Evolutionary conservation across 2,797 vertebrate species (phyloP), one percentile per base, ranked within the genome.

Genomic region (Chelon labrosus): DNA sequence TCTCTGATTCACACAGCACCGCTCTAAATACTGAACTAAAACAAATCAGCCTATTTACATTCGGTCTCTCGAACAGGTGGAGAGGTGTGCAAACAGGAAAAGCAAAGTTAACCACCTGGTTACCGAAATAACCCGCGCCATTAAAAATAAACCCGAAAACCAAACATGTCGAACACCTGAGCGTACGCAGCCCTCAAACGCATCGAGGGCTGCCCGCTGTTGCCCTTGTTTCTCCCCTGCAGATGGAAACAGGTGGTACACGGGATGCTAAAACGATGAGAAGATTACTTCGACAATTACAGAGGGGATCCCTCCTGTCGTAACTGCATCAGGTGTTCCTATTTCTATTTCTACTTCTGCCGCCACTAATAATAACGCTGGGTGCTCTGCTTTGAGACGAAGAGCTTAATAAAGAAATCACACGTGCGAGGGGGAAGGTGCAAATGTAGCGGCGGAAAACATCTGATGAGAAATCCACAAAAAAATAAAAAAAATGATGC

Each of bases 191-290:
- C 20, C 20, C 35, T 51, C 52, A 25, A 65, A 35, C 10, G 64
- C 54, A 31, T 13, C 22, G 6, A 64, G 44, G 22, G 20, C 6
- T 63, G 76, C 71, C 69, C 72, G 25, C 85, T 81, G 86, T 83
- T 91, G 80, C 82, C 57, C 84, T 76, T 20, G 70, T 86, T 89
- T 88, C 72, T 47, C 81, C 70, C 61, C 41, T 64, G 35, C 85
- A 83, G 78, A 87, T 76, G 80, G 77, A 74, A 82, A 78, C 90
- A 89, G 86, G 80, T 89, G 90, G 75, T 22, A 47, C 75, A 64
- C 52, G 47, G 42, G 85, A 83, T 74, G 80, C 70, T 73, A 53
- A 44, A 47, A 53, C 59, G 89, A 93, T 91, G 73, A 78, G 75
- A 81, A 62, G 89, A 92, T 93, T 84, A 83, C 53, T 54, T 22